Evolutionary conservation across 2,888 invertebrate species (phyloP).

Genomic region (Synanthedon andrenaeformis): DNA sequence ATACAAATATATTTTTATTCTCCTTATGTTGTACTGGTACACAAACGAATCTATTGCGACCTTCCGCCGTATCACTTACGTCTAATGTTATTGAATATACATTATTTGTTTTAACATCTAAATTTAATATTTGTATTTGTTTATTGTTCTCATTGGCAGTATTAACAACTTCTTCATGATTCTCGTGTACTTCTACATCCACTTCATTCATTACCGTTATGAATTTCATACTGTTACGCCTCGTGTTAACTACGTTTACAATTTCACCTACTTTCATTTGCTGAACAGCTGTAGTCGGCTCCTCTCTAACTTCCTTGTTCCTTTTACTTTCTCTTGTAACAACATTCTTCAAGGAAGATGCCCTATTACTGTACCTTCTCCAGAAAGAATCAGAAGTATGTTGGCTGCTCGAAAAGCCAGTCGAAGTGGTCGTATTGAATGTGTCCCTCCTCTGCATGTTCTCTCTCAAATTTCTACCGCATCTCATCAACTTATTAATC

Average conservation of each 20-base stretch:
- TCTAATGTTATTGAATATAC: slow-evolving; percentile 64
- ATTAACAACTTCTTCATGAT: slow-evolving; percentile 14
- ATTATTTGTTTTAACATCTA: slow-evolving; percentile 63
- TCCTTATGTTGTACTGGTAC: slow-evolving; percentile 50
- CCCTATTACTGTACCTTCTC: slow-evolving; percentile 71
- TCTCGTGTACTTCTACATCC: slow-evolving; percentile 33
- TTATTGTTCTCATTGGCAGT: slow-evolving; percentile 56
- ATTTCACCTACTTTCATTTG: slow-evolving; percentile 57
- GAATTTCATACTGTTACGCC: slow-evolving; percentile 62
- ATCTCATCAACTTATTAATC: slow-evolving; percentile 56
- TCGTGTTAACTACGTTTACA: slow-evolving; percentile 53
- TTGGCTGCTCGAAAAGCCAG: slow-evolving; percentile 70
- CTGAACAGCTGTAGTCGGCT: slow-evolving; percentile 30
- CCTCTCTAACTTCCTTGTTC: slow-evolving; percentile 30
- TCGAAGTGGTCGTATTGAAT: slow-evolving; percentile 74
- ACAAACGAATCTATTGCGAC: slow-evolving; percentile 53
- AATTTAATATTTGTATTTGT: slow-evolving; percentile 64
- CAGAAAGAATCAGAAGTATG: slow-evolving; percentile 73
- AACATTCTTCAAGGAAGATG: slow-evolving; percentile 50
- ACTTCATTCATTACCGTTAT: slow-evolving; percentile 43
- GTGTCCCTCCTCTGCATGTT: slow-evolving; percentile 76
- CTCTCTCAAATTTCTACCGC: slow-evolving; percentile 50
- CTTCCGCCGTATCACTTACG: slow-evolving; percentile 44
- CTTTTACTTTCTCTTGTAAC: slow-evolving; percentile 49
- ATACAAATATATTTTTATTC: slow-evolving; percentile 62